Conservation (phyloP, 1,140 invertebrate species). For the Pteromalus puparum region DNA sequence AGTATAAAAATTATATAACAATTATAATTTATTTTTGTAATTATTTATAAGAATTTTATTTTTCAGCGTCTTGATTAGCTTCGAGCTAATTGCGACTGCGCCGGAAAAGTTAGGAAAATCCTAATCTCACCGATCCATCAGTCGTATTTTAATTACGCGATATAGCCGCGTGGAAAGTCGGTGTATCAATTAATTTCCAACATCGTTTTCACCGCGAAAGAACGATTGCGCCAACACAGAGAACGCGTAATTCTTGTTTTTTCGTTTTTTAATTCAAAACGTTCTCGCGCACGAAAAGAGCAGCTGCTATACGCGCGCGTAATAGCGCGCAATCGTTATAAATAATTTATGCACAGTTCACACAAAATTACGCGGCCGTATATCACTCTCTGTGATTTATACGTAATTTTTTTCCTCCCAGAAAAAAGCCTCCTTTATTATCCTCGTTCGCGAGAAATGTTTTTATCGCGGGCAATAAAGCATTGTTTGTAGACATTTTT, state of each 20-base stretch:
- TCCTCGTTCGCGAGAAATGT: constrained; percentile 45
- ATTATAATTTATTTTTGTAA: too few relatives aligned
- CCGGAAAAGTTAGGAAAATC: background rate
- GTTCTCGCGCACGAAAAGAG: background rate
- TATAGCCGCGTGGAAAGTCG: background rate
- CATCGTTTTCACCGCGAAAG: too few relatives aligned
- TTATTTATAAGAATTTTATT: too few relatives aligned
- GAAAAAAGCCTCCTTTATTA: constrained; percentile 29
- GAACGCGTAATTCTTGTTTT: background rate
- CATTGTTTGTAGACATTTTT: constrained; percentile 45
- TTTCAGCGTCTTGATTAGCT: constrained; percentile 25
- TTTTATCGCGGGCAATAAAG: constrained; percentile 47
- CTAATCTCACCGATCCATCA: background rate
- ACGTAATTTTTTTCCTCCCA: constrained; percentile 15
- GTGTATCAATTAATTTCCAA: background rate
- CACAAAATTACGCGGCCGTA: constrained; percentile 11
- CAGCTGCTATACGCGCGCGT: background rate
- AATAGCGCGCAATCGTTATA: constrained; percentile 20
- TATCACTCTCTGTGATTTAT: constrained; percentile 43
- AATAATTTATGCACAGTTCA: constrained; percentile 36
- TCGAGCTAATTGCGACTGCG: background rate
- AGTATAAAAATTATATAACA: too few relatives aligned
- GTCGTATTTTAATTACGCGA: background rate
- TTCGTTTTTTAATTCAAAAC: background rate
- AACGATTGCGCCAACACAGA: background rate